A percentile compares a stretch with the other conserved stretches of the same genome.
Conservation (phyloP, 2,113 vertebrate species). For the Pogonocichla stellata region DNA sequence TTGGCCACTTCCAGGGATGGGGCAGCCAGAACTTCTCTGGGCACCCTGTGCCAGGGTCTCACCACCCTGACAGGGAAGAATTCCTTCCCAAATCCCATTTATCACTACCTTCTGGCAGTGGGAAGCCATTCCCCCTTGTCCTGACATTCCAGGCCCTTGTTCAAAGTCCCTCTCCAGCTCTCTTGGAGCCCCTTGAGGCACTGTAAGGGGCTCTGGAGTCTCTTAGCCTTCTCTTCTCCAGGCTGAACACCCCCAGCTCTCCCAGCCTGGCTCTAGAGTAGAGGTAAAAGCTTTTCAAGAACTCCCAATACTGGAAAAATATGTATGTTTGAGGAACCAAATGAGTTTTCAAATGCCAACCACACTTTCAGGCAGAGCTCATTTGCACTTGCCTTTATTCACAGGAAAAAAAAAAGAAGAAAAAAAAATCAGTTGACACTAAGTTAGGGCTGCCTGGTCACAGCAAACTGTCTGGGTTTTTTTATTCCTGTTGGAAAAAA, state of each 20-base stretch:
- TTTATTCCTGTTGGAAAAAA: neutral
- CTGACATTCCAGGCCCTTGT: neutral
- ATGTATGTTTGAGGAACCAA: fast-evolving
- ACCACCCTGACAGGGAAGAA: neutral
- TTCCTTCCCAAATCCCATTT: neutral
- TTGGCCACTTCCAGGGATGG: neutral
- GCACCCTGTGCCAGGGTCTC: neutral
- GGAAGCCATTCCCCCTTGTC: neutral
- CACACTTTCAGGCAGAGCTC: neutral
- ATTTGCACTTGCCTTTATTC: neutral
- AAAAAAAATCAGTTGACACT: neutral
- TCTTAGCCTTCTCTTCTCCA: neutral
- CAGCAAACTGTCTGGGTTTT: neutral
- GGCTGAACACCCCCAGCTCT: neutral
- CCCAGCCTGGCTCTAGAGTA: neutral
- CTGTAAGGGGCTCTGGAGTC: neutral
- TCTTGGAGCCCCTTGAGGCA: neutral
- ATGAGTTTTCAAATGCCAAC: neutral
- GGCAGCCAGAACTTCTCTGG: neutral
- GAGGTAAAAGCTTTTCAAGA: neutral
- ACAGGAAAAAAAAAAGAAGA: neutral
- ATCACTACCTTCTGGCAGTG: neutral
- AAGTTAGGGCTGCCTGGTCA: neutral
- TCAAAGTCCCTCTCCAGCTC: neutral
- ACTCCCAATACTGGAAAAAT: neutral